Percentiles rank a stretch among this genome's conserved stretches.
phyloP scores from a whole-genome alignment of 53 echinoderm and acorn worm species.

The Stichopus horrens region DNA sequence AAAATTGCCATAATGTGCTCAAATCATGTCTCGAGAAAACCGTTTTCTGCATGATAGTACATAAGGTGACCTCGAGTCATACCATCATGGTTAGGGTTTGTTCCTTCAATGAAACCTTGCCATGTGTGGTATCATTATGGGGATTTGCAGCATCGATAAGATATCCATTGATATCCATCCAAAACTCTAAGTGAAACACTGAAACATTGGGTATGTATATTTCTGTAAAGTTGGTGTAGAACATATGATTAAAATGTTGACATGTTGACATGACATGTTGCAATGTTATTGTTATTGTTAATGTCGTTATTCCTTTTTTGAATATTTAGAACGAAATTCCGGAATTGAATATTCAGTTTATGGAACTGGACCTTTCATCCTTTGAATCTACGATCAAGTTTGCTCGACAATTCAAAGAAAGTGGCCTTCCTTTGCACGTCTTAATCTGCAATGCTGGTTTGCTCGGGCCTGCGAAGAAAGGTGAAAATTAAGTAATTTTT shows the following conservation, averaged over 20 bases:
- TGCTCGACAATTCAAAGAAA: slow-evolving; percentile 49
- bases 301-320: neutral
- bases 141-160: too few relatives aligned
- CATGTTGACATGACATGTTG: neutral
- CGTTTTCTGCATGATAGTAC: too few relatives aligned
- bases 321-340: neutral
- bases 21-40: too few relatives aligned
- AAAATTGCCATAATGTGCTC: too few relatives aligned
- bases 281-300: neutral
- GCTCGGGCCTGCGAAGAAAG: neutral
- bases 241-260: neutral
- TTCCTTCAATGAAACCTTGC: too few relatives aligned
- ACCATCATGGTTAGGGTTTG: too few relatives aligned
- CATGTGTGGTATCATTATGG: too few relatives aligned
- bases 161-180: too few relatives aligned
- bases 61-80: too few relatives aligned
- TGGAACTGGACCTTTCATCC: slow-evolving; percentile 64
- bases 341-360: slow-evolving; percentile 40
- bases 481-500: neutral
- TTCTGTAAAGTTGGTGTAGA: too few relatives aligned
- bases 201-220: too few relatives aligned
- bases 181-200: too few relatives aligned
- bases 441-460: slow-evolving; percentile 74
- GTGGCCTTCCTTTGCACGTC: slow-evolving; percentile 49
- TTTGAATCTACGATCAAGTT: slow-evolving; percentile 65